Percentiles rank a stretch among this genome's conserved stretches.
Conservation (phyloP, 2,888 invertebrate genomes). For the Lypha dubia region DNA sequence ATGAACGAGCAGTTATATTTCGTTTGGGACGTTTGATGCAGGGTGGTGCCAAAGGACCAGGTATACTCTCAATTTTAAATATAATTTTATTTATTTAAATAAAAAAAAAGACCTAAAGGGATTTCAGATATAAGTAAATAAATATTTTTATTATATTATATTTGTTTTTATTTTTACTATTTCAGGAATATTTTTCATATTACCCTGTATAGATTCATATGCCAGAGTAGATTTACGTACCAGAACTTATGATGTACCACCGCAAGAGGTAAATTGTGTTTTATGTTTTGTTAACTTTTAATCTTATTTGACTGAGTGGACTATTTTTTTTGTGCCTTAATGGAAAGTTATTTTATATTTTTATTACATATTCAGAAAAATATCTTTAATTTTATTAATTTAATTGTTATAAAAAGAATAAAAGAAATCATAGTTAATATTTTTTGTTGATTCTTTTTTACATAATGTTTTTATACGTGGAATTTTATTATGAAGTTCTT, state of each 20-base stretch:
- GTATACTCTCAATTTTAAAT: slow-evolving; percentile 83
- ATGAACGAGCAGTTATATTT: slow-evolving; percentile 97
- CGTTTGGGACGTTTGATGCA: slow-evolving; percentile 93
- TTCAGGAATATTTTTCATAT: slow-evolving; percentile 96
- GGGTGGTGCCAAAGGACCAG: slow-evolving; percentile 97
- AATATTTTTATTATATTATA: not conserved
- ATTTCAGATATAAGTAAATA: not conserved
- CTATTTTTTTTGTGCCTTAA: not conserved
- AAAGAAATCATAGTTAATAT: not conserved
- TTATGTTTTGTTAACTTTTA: not conserved
- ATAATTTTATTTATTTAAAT: not conserved
- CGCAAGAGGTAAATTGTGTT: slow-evolving; percentile 91
- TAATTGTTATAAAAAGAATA: not conserved
- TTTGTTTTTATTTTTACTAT: slow-evolving; percentile 4
- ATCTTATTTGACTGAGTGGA: not conserved
- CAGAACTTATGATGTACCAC: slow-evolving; percentile 97
- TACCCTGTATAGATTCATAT: slow-evolving; percentile 98
- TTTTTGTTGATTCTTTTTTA: not conserved
- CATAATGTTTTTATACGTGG: too few species aligned
- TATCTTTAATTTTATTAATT: not conserved
- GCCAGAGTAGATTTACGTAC: slow-evolving; percentile 97
- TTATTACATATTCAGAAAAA: not conserved
- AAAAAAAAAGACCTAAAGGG: not conserved
- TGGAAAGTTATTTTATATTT: not conserved
- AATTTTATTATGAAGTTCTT: too few species aligned